Evolutionary conservation across 1,140 invertebrate species (phyloP), one percentile per base, ranked within the genome.

Genomic region (Archivesica marissinica): DNA sequence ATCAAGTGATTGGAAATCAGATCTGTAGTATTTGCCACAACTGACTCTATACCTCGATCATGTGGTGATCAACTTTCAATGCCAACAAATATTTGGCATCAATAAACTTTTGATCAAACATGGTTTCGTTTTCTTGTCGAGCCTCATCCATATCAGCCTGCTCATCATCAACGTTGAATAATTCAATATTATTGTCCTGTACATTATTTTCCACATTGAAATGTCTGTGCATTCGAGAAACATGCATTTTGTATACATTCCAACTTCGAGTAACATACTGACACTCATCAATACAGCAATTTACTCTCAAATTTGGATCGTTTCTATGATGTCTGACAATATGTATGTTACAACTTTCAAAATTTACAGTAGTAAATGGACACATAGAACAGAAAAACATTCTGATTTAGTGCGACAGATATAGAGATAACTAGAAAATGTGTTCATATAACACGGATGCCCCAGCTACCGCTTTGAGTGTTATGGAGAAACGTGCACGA

Each of bases 361-460:
- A 17, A 9, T 44, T n/a, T 44, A 20, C 68, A 11, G 2, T 44
- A n/a, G 38, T 23, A 23, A 72, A 72, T 44, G 9, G 3, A 44
- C 68, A 72, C 59, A 72, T 47, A 0, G 68, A 72, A 72, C 39
- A 72, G 28, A 72, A 72, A 20, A 68, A 68, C 64, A 68, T 39
- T 1, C 39, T 39, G n/a, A n/a, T n/a, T n/a, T n/a, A n/a, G n/a
- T n/a, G n/a, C n/a, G n/a, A n/a, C n/a, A n/a, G n/a, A n/a, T n/a
- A n/a, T n/a, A n/a, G n/a, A n/a, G n/a, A n/a, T n/a, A n/a, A n/a
- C n/a, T n/a, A n/a, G n/a, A n/a, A n/a, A n/a, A n/a, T n/a, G n/a
- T n/a, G n/a, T n/a, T n/a, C n/a, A n/a, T n/a, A n/a, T n/a, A n/a
- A n/a, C n/a, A n/a, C n/a, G n/a, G n/a, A n/a, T n/a, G n/a, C n/a